These are phyloP conservation scores for Lasioglossum vierecki DNA, from an alignment of 2,888 invertebrate genomes.

Conservation along the genomic window DNA sequence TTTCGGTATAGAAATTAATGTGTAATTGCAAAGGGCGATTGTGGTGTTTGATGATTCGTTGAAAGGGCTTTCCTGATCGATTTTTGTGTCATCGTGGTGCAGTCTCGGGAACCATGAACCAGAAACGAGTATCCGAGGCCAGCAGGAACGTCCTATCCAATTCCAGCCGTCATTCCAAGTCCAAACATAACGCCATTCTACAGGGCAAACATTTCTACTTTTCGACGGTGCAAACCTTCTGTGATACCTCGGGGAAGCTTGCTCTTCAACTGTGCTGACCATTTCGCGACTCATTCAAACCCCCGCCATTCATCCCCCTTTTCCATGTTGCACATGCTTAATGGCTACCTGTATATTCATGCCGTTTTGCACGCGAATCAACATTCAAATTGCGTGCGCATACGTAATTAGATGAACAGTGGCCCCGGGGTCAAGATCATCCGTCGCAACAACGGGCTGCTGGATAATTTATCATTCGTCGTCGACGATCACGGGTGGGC, in stretches of 20 bases:
- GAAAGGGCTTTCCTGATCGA: neutral
- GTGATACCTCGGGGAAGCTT: conserved; percentile 76
- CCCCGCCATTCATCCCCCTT: conserved; percentile 71
- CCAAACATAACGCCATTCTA: conserved; percentile 82
- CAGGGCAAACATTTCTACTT: conserved; percentile 83
- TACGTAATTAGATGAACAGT: conserved; percentile 39
- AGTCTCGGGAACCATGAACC: conserved; percentile 14
- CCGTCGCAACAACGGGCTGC: conserved; percentile 5
- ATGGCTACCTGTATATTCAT: conserved; percentile 59
- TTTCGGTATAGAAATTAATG: neutral
- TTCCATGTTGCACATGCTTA: conserved; percentile 65
- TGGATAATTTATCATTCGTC: neutral
- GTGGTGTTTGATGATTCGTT: neutral
- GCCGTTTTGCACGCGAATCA: conserved; percentile 49
- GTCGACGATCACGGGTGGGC: neutral
- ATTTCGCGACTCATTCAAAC: conserved; percentile 83
- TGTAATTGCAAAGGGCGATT: neutral
- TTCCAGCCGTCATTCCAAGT: conserved; percentile 83
- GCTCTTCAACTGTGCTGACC: conserved; percentile 81
- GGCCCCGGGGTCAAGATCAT: conserved; percentile 2
- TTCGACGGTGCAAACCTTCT: conserved; percentile 75
- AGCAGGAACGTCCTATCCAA: conserved; percentile 75
- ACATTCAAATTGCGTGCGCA: conserved; percentile 55
- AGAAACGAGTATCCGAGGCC: conserved; percentile 54
- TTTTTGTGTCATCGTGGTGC: neutral